Evolutionary conservation across 2,113 vertebrate species (phyloP).

Genomic region (Ancistrus triradiatus): DNA sequence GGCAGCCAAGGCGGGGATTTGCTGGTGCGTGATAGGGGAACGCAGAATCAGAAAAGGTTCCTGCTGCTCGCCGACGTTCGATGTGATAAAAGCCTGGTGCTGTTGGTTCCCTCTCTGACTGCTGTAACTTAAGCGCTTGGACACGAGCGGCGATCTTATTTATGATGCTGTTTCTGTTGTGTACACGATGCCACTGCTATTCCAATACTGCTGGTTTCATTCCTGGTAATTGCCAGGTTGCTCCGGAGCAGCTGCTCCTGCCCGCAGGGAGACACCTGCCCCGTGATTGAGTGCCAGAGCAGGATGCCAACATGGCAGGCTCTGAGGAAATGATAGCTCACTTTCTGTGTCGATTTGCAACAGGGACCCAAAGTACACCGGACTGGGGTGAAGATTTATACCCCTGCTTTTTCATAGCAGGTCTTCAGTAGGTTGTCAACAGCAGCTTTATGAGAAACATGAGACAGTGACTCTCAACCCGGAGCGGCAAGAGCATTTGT

Average conservation of each 20-base stretch:
- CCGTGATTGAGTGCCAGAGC: constrained; percentile 15
- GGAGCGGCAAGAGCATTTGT: no score
- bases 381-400: neutral
- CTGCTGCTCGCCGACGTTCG: no score
- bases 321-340: neutral
- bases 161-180: no score
- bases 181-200: neutral
- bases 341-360: constrained; percentile 7
- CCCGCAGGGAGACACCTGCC: constrained; percentile 32
- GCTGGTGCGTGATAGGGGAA: neutral
- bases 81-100: no score
- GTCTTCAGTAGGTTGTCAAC: no score
- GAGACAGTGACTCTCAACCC: no score
- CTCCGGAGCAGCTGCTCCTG: constrained; percentile 1
- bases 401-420: no score
- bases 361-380: neutral
- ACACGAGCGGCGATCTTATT: no score
- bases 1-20: neutral
- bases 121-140: no score
- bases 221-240: neutral
- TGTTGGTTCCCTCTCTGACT: no score
- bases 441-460: no score
- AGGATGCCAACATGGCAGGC: constrained; percentile 7
- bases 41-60: neutral
- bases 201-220: neutral